Base-by-base conservation (phyloP, 2,888 invertebrate species). In the Epistrophe eligans region DNA sequence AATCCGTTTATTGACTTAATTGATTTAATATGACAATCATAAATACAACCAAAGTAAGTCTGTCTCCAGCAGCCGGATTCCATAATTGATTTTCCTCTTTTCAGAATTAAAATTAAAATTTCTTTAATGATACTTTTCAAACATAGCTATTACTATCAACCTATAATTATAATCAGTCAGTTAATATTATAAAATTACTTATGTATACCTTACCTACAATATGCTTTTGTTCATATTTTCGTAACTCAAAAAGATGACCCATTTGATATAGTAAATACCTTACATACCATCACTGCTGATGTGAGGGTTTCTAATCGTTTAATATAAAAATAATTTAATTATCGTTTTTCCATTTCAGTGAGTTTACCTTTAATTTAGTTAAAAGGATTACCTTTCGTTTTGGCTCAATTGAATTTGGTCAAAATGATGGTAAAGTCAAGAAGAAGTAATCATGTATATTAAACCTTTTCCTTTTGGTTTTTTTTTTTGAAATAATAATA, bases 331-430 rank as follows among this genome's bases (percentile, higher is more conserved):
- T 24, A 50, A 24, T 24, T 50, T 50, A 24, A 50, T 50, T 24
- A 50, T 50, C 50, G 50, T 28, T 52, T 52, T 52, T 52, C 24
- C 52, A 13, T 28, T 52, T 52, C 52, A 52, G 24, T 52, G 15
- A 52, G 15, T 52, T 13, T 7, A 28, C 15, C 52, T 15, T 52
- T 52, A 28, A 52, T 52, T 8, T 15, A 24, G 15, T 24, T 52
- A 52, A 52, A 52, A 28, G 52, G 52, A 52, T 52, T 28, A 28
- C 13, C 13, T 52, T 52, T 52, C 13, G 13, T 52, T 24, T 52
- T 28, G 52, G 24, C 28, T 52, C 52, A 52, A 52, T 52, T 52
- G 52, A 28, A 6, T 52, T 52, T 52, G 24, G 3, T 52, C 8
- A 7, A 52, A 52, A 24, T 24, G 24, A 24, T 24, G 19, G 24